A percentile compares a stretch with the other conserved stretches of the same genome.
phyloP scores from a whole-genome alignment of 2,797 vertebrate species.

The Kryptopterus vitreolus region DNA sequence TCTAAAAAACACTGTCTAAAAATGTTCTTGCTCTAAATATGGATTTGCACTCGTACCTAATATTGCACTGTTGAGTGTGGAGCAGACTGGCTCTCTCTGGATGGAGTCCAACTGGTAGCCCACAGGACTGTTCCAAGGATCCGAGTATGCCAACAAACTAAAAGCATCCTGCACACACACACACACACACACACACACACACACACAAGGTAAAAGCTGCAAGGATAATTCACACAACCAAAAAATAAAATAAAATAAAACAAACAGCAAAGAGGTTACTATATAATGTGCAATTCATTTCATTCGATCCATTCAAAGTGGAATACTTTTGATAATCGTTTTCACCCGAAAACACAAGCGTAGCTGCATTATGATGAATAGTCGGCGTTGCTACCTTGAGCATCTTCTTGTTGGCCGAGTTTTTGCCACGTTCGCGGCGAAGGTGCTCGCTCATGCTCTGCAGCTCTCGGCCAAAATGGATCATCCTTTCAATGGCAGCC shows the following conservation, averaged over 20 bases:
- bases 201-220: neutral
- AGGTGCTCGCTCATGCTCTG: constrained; percentile 98
- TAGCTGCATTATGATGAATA: neutral
- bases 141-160: constrained; percentile 96
- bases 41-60: constrained; percentile 73
- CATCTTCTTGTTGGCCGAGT: constrained; percentile 97
- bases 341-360: neutral
- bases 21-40: neutral
- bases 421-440: constrained; percentile 95
- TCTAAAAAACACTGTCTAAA: neutral
- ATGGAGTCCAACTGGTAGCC: constrained; percentile 96
- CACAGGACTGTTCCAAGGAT: constrained; percentile 97
- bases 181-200: neutral
- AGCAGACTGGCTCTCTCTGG: constrained; percentile 98
- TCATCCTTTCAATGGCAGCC: constrained; percentile 98
- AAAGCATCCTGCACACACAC: constrained; percentile 85
- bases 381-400: constrained; percentile 78
- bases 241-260: no score
- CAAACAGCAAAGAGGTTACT: neutral
- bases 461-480: constrained; percentile 95
- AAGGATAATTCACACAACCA: neutral
- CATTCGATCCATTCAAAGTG: neutral
- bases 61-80: constrained; percentile 99
- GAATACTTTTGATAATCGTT: neutral
- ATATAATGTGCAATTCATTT: neutral